Conservation (phyloP, 2,797 vertebrate species). For the Thalassophryne amazonica region DNA sequence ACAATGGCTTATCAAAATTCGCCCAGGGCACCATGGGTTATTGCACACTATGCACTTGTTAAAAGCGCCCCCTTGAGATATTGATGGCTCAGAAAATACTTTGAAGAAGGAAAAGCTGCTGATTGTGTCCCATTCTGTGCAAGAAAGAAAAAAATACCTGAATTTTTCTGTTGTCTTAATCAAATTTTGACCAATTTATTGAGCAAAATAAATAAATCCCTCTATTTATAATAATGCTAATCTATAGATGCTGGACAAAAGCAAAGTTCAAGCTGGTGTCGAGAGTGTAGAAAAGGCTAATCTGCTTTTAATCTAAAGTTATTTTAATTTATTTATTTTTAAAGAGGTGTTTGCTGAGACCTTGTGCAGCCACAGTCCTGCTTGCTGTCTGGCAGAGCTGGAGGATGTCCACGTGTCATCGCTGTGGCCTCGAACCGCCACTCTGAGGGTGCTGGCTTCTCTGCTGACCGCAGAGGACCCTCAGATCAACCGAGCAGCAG, state of each 20-base stretch:
- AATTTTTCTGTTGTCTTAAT: too few species aligned
- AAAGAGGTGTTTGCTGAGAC: slow-evolving; percentile 82
- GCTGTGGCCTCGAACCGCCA: slow-evolving; percentile 81
- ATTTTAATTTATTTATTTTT: neutral
- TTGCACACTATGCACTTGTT: too few species aligned
- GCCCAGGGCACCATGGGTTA: too few species aligned
- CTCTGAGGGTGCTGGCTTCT: slow-evolving; percentile 83
- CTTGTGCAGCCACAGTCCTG: slow-evolving; percentile 76
- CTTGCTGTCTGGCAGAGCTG: slow-evolving; percentile 76
- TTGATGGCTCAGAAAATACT: too few species aligned
- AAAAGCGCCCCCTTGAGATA: too few species aligned
- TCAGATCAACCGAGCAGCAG: slow-evolving; percentile 79
- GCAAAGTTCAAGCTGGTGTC: neutral
- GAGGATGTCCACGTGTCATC: slow-evolving; percentile 72
- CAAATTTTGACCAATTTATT: too few species aligned
- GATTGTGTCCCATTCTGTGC: too few species aligned
- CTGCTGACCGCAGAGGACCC: slow-evolving; percentile 83
- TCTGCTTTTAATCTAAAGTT: neutral
- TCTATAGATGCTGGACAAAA: neutral
- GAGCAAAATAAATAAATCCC: neutral
- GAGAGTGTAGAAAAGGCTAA: neutral
- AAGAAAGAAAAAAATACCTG: too few species aligned
- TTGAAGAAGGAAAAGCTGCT: too few species aligned
- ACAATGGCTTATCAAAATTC: too few species aligned
- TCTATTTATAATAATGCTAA: neutral